These are phyloP conservation scores for Ariopsis seemanni DNA, from an alignment of 2,113 vertebrate genomes.

Conservation along the genomic window DNA sequence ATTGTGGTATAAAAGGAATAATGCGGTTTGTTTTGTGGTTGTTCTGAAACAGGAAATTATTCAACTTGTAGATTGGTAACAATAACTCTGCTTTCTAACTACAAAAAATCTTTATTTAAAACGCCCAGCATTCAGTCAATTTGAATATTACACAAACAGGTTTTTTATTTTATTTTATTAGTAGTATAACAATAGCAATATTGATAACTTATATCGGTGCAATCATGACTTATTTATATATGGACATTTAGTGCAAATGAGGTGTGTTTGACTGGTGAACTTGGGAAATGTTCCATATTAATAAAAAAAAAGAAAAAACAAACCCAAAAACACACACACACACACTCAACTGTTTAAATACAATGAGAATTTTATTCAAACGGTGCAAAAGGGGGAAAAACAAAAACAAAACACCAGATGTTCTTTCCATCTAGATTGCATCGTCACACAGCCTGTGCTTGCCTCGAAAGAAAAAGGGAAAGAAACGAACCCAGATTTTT, in stretches of 20 bases:
- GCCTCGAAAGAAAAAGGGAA: slow-evolving; percentile 50
- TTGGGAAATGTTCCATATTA: too few species aligned
- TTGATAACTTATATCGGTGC: background rate
- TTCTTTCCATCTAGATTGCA: slow-evolving; percentile 74
- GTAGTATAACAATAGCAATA: background rate
- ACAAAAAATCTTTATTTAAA: too few species aligned
- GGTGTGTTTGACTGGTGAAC: too few species aligned
- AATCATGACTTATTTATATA: too few species aligned
- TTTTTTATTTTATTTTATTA: too few species aligned
- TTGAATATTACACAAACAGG: too few species aligned
- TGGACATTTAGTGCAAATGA: background rate
- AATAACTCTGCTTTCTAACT: too few species aligned
- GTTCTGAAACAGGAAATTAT: too few species aligned
- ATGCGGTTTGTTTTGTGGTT: too few species aligned
- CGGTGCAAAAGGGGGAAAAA: slow-evolving; percentile 69
- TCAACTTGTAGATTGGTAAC: too few species aligned
- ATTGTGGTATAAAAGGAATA: too few species aligned
- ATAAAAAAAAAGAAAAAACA: background rate
- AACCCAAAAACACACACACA: background rate
- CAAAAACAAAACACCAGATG: slow-evolving; percentile 68
- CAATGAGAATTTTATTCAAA: slow-evolving; percentile 81
- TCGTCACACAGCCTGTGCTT: slow-evolving; percentile 67
- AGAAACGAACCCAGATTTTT: slow-evolving; percentile 55
- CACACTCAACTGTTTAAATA: slow-evolving; percentile 66
- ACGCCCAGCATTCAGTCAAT: too few species aligned